These are phyloP conservation scores for Nibea coibor DNA, from an alignment of 2,113 vertebrate species.

Conservation along the genomic window DNA sequence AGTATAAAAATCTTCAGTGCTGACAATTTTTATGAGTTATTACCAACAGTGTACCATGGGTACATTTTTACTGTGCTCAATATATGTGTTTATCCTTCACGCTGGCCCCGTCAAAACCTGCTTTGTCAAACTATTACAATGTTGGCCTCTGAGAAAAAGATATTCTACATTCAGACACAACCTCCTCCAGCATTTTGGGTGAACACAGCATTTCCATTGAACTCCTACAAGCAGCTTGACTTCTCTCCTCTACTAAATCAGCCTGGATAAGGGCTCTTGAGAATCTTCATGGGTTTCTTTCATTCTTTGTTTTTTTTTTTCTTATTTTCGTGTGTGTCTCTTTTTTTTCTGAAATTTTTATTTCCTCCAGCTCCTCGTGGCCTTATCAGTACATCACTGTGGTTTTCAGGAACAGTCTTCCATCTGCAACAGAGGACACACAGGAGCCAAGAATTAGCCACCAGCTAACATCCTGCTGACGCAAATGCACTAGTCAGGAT, in stretches of 20 bases:
- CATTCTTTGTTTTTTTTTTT: conserved; percentile 55
- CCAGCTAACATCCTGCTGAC: conserved; percentile 64
- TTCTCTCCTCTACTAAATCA: conserved; percentile 68
- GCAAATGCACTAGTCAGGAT: conserved; percentile 59
- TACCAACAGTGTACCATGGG: conserved; percentile 83
- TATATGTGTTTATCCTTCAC: conserved; percentile 84
- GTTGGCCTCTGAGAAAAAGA: conserved; percentile 79
- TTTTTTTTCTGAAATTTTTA: conserved; percentile 41
- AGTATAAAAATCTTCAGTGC: conserved; percentile 91
- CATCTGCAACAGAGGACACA: conserved; percentile 91
- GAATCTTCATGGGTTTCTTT: conserved; percentile 75
- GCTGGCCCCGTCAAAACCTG: conserved; percentile 73
- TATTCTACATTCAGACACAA: conserved; percentile 89
- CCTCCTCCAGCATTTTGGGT: conserved; percentile 79
- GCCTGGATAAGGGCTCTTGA: conserved; percentile 71
- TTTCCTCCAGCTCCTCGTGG: conserved; percentile 75
- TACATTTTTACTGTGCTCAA: conserved; percentile 92
- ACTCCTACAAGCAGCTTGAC: conserved; percentile 74
- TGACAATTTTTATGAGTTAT: conserved; percentile 83
- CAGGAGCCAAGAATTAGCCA: conserved; percentile 70
- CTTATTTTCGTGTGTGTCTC: conserved; percentile 1
- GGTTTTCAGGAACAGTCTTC: conserved; percentile 99
- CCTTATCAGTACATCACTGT: conserved; percentile 97
- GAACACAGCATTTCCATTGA: conserved; percentile 73
- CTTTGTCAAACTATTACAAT: conserved; percentile 73